Percentiles rank a stretch among this genome's conserved stretches.
Evolutionary conservation across 2,888 invertebrate genomes (phyloP).

Genomic region (Tiliacea aurago): DNA sequence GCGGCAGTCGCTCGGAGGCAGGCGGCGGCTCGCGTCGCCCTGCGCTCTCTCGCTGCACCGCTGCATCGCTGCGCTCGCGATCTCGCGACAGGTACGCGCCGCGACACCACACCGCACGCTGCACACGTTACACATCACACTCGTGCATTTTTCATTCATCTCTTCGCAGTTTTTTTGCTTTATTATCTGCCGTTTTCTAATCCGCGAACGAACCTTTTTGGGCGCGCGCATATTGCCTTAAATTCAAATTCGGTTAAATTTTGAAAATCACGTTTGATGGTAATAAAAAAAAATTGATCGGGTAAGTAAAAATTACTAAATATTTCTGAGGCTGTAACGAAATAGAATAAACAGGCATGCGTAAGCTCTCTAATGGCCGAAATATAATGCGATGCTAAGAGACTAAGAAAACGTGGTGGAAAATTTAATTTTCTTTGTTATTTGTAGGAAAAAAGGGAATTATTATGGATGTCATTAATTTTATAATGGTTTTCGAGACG

Average conservation of each 20-base stretch:
- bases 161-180: constrained; percentile 69
- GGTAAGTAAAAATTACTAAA: constrained; percentile 62
- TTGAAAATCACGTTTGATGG: constrained; percentile 46
- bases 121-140: constrained; percentile 71
- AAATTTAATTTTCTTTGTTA: constrained; percentile 40
- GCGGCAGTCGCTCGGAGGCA: constrained; percentile 88
- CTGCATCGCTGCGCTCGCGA: constrained; percentile 82
- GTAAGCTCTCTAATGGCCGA: constrained; percentile 68
- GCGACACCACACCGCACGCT: constrained; percentile 72
- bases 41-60: constrained; percentile 78
- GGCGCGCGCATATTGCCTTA: constrained; percentile 57
- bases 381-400: constrained; percentile 47
- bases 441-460: constrained; percentile 18
- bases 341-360: constrained; percentile 67
- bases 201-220: constrained; percentile 47
- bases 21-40: constrained; percentile 87
- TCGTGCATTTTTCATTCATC: constrained; percentile 84
- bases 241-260: constrained; percentile 56
- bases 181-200: constrained; percentile 65
- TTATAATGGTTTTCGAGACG: constrained; percentile 67
- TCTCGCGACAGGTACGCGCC: constrained; percentile 79
- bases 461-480: constrained; percentile 55
- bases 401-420: constrained; percentile 44
- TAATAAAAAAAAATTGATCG: constrained; percentile 42
- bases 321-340: constrained; percentile 52